phyloP scores from a whole-genome alignment of 2,113 vertebrate species.

The Xiphias gladius region DNA sequence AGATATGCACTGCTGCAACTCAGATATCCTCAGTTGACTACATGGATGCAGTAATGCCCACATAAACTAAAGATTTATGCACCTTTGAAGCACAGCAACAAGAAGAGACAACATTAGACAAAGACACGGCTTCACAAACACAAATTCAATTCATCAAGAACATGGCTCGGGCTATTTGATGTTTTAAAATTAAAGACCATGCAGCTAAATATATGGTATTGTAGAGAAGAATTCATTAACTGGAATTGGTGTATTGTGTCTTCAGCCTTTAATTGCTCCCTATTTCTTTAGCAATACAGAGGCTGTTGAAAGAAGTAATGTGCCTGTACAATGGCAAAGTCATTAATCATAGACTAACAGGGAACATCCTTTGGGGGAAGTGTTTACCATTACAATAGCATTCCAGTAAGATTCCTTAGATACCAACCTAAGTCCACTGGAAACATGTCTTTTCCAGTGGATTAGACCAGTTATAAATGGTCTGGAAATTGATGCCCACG shows the following conservation, averaged over 20 bases:
- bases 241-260: conserved; percentile 36
- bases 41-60: not conserved
- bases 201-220: not conserved
- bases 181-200: not conserved
- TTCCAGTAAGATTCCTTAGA: conserved; percentile 77
- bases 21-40: not conserved
- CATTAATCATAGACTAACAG: conserved; percentile 68
- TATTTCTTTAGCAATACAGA: conserved; percentile 46
- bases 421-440: conserved; percentile 53
- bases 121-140: conserved; percentile 11
- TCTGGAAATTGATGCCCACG: not conserved
- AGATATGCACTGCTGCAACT: not conserved
- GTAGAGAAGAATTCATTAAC: conserved; percentile 25
- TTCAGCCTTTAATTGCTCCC: conserved; percentile 43
- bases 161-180: not conserved
- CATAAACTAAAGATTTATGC: not conserved
- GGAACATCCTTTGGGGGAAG: conserved; percentile 54
- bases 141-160: not conserved
- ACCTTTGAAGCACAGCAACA: not conserved
- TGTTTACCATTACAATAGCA: conserved; percentile 80
- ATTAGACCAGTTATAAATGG: conserved; percentile 26
- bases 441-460: conserved; percentile 24
- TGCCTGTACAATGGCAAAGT: conserved; percentile 45
- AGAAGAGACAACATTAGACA: not conserved
- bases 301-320: conserved; percentile 45